Percentiles rank a stretch among this genome's conserved stretches.
These are phyloP conservation scores for Phenacoccus solenopsis DNA, from an alignment of 1,140 invertebrate genomes.

Conservation along the genomic window DNA sequence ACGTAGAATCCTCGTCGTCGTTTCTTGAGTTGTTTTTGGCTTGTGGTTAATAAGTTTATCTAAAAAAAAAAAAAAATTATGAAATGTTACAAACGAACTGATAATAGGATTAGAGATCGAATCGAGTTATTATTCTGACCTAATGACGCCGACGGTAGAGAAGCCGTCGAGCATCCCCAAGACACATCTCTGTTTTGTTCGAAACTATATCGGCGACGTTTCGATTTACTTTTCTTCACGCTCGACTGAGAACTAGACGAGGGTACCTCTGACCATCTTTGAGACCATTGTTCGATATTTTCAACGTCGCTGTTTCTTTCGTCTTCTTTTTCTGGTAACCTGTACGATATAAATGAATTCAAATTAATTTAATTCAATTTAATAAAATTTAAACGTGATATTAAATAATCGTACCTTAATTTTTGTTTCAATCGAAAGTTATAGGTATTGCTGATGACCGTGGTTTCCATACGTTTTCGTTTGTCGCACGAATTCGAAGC, in stretches of 20 bases:
- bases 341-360: background rate
- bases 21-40: background rate
- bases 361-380: background rate
- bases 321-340: conserved; percentile 12
- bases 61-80: background rate
- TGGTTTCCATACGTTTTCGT: background rate
- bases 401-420: background rate
- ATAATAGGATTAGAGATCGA: background rate
- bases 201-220: background rate
- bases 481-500: background rate
- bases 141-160: background rate
- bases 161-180: background rate
- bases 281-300: conserved; percentile 4
- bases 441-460: background rate
- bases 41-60: background rate
- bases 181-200: background rate
- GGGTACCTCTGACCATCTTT: background rate
- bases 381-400: background rate
- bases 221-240: background rate
- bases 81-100: background rate
- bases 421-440: conserved; percentile 13
- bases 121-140: background rate
- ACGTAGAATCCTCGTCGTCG: conserved; percentile 2
- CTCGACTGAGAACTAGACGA: background rate
- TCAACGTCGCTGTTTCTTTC: conserved; percentile 6